Evolutionary conservation across 2,888 invertebrate species (phyloP), one percentile per base, ranked within the genome.

Genomic region (Gerris lacustris): DNA sequence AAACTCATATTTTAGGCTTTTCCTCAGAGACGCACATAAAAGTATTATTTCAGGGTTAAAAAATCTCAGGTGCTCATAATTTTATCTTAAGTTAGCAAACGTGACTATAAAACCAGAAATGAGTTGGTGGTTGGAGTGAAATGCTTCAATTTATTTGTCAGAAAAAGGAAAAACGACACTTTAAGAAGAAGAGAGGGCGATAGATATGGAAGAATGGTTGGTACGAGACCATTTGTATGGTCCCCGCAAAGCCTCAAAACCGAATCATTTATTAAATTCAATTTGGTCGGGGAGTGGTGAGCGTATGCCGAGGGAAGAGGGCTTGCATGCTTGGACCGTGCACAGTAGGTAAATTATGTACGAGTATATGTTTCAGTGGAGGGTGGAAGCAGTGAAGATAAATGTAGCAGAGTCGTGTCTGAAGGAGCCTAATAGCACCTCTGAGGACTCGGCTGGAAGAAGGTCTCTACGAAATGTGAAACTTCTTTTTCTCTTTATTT

Each of bases 261-360:
- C 55, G 55, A 55, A 55, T 55, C 55, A 55, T 55, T 55, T 55
- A 55, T 55, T 55, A 55, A 55, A 55, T 55, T 55, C 55, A 55
- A 55, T 55, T 55, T 55, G 55, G 55, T 55, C 15, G 11, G 9
- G 9, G 55, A 15, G 55, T 15, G 9, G 55, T 11, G 55, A 11
- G 55, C 55, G 55, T 55, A 55, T 55, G 55, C 15, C 11, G 15
- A 55, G 15, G 55, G 55, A 55, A 55, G 55, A 55, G 55, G 15
- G 11, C 55, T 55, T 9, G 55, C 31, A 31, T 31, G 31, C 31
- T 4, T 31, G 31, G 31, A 31, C 31, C 31, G 31, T 31, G 31
- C 31, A 31, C 31, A 1, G 55, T 15, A 15, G 15, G 55, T 55
- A 55, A 55, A 55, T 55, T 55, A 55, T 55, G 55, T 55, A 55